These are phyloP conservation scores for Piaya cayana DNA, from an alignment of 2,113 vertebrate species.

Conservation along the genomic window DNA sequence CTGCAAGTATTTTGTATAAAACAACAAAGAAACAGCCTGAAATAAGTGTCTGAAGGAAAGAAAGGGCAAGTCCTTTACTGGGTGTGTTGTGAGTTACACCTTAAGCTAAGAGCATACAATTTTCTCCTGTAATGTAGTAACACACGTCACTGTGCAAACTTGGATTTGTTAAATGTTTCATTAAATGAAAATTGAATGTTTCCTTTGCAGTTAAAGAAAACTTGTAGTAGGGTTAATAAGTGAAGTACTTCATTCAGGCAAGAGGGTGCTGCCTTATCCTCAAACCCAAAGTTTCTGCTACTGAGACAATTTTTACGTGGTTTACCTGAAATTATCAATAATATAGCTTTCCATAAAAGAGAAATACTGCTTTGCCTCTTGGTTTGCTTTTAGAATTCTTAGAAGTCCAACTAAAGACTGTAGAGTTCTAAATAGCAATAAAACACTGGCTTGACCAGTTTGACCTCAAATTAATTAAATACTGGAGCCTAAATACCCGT, in stretches of 20 bases:
- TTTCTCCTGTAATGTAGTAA: background rate
- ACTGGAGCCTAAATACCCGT: background rate
- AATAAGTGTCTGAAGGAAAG: background rate
- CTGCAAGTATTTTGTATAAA: background rate
- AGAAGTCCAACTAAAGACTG: background rate
- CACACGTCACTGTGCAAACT: background rate
- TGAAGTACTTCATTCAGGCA: background rate
- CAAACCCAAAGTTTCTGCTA: background rate
- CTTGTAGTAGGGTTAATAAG: background rate
- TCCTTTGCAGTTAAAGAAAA: background rate
- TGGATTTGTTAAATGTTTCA: background rate
- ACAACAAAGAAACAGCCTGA: background rate
- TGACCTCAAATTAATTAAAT: background rate
- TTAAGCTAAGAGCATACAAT: background rate
- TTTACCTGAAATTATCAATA: background rate
- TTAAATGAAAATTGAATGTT: background rate
- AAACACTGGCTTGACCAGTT: slow-evolving; percentile 8
- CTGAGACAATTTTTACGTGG: background rate
- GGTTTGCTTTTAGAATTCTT: background rate
- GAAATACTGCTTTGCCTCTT: background rate
- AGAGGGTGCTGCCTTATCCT: background rate
- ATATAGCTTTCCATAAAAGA: background rate
- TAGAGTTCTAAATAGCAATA: background rate
- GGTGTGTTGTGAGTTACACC: background rate
- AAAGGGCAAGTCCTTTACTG: background rate